Evolutionary conservation across 2,113 vertebrate species (phyloP).

Genomic region (Panthera leo): DNA sequence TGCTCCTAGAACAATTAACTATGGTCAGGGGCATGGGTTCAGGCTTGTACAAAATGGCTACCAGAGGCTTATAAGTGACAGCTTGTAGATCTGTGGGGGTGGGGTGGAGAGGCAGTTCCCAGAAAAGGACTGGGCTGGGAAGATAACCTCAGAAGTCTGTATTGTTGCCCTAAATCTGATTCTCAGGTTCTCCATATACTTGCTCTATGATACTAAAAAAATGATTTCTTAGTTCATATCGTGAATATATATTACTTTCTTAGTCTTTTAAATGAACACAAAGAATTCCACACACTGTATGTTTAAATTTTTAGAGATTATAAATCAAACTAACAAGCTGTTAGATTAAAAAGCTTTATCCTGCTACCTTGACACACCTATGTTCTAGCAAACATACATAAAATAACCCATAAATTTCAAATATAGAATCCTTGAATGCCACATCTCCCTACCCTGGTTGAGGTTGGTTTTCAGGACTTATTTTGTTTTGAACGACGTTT

Average conservation of each 20-base stretch:
- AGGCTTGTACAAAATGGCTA: neutral
- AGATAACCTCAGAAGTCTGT: neutral
- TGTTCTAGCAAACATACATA: neutral
- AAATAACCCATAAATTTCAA: neutral
- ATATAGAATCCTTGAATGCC: neutral
- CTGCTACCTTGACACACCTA: constrained; percentile 9
- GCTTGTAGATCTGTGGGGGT: neutral
- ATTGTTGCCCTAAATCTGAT: neutral
- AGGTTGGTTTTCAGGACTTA: neutral
- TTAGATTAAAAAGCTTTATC: constrained; percentile 30
- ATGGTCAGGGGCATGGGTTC: neutral
- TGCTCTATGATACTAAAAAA: neutral
- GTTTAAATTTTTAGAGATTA: constrained; percentile 54
- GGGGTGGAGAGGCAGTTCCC: neutral
- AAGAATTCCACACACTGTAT: neutral
- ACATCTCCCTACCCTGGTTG: neutral
- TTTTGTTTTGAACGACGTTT: neutral
- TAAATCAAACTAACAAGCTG: constrained; percentile 25
- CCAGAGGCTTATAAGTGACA: neutral
- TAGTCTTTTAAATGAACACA: neutral
- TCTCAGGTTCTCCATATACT: neutral
- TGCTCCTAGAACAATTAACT: neutral
- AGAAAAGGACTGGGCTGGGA: neutral
- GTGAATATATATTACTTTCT: neutral
- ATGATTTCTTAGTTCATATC: neutral